Evolutionary conservation across 2,797 vertebrate genomes (phyloP).

Genomic region (Pseudocheirus occidentalis): DNA sequence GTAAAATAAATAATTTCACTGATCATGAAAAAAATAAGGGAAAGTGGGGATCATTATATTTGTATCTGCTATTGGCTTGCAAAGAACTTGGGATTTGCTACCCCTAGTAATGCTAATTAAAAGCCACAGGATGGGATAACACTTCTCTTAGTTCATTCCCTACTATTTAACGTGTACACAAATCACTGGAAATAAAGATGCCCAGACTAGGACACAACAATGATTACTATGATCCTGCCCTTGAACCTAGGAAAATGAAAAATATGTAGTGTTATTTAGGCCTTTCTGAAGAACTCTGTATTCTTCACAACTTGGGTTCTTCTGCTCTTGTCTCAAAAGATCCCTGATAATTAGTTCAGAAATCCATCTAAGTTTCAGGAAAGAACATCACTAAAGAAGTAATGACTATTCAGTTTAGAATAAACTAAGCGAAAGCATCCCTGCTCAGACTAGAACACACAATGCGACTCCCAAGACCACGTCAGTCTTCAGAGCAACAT

Average conservation of each 20-base stretch:
- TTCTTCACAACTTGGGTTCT: not conserved
- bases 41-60: not conserved
- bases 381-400: not conserved
- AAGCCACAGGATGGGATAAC: not conserved
- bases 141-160: not conserved
- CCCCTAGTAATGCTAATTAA: not conserved
- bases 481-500: not conserved
- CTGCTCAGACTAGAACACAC: not conserved
- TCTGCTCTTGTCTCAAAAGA: not conserved
- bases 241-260: not conserved
- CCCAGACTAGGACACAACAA: not conserved
- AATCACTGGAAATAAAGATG: not conserved
- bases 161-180: not conserved
- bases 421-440: not conserved
- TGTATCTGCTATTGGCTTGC: not conserved
- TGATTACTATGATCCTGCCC: not conserved
- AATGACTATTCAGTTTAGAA: not conserved
- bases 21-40: not conserved
- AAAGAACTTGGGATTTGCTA: slow-evolving; percentile 19
- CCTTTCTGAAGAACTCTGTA: not conserved
- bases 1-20: not conserved
- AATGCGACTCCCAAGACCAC: not conserved
- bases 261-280: not conserved
- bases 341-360: not conserved
- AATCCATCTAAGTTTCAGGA: not conserved